These are phyloP conservation scores for Eupeodes luniger DNA, from an alignment of 2,888 invertebrate genomes.

Conservation along the genomic window DNA sequence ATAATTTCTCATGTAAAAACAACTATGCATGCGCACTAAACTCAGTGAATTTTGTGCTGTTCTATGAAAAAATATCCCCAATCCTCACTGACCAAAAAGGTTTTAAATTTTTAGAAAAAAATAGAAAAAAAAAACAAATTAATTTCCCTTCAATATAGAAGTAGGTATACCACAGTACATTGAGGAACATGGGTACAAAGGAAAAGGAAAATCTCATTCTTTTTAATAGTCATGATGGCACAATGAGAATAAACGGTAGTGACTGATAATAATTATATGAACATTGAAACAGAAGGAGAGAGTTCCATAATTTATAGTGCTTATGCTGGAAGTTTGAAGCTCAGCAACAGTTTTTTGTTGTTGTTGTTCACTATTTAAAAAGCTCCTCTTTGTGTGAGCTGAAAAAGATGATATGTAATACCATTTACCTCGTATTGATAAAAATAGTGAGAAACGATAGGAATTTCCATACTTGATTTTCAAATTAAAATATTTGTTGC, in stretches of 20 bases:
- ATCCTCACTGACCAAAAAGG: constrained; percentile 24
- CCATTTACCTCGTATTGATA: constrained; percentile 66
- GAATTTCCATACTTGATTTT: constrained; percentile 80
- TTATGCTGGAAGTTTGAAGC: constrained; percentile 5
- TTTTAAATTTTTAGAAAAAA: constrained; percentile 19
- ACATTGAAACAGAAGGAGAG: constrained; percentile 7
- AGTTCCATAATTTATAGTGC: constrained; percentile 23
- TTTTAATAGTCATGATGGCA: constrained; percentile 13
- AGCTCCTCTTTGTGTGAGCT: constrained; percentile 55
- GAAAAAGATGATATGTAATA: constrained; percentile 60
- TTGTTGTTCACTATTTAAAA: constrained; percentile 3
- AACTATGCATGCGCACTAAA: constrained; percentile 56
- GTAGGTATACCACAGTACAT: neutral
- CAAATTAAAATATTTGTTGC: constrained; percentile 30
- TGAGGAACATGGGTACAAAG: neutral
- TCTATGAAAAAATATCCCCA: constrained; percentile 9
- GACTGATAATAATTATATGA: neutral
- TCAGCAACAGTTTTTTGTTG: constrained; percentile 22
- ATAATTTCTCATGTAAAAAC: constrained; percentile 25
- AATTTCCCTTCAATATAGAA: constrained; percentile 1
- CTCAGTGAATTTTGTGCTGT: neutral
- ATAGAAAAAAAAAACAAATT: constrained; percentile 13
- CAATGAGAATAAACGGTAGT: neutral
- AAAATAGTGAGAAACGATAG: constrained; percentile 47
- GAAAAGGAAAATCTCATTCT: neutral